Conservation (phyloP, 2,113 vertebrate species). For the Rhipidura dahli region DNA sequence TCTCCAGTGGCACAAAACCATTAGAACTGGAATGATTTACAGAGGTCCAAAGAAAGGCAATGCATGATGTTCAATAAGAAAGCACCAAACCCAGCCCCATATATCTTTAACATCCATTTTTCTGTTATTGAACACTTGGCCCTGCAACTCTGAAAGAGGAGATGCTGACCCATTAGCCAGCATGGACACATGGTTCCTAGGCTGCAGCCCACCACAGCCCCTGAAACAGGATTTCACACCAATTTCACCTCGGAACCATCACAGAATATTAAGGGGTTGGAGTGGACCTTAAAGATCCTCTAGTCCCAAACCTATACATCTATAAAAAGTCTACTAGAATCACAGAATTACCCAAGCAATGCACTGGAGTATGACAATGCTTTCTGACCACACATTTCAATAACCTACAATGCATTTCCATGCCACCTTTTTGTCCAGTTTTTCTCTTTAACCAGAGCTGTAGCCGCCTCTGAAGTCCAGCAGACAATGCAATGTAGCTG, state of each 20-base stretch:
- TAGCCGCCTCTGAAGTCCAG: not conserved
- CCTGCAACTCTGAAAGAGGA: not conserved
- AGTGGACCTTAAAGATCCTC: not conserved
- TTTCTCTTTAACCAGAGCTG: not conserved
- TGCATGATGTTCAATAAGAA: not conserved
- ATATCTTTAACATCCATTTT: not conserved
- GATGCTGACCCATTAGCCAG: not conserved
- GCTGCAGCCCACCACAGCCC: not conserved
- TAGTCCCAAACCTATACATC: not conserved
- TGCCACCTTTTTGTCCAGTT: not conserved
- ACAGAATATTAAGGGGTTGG: not conserved
- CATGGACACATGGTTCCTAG: not conserved
- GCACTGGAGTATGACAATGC: not conserved
- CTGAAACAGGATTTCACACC: not conserved
- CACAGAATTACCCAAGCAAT: not conserved
- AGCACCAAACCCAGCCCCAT: not conserved
- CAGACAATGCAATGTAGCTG: not conserved
- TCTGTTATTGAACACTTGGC: not conserved
- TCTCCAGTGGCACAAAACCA: not conserved
- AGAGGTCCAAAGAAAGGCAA: not conserved
- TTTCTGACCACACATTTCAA: not conserved
- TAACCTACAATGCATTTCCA: not conserved
- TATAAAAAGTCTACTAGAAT: not conserved
- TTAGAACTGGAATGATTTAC: not conserved
- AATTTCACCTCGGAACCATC: not conserved